Base-by-base conservation (phyloP, 2,113 vertebrate genomes). In the Atrichornis clamosus region DNA sequence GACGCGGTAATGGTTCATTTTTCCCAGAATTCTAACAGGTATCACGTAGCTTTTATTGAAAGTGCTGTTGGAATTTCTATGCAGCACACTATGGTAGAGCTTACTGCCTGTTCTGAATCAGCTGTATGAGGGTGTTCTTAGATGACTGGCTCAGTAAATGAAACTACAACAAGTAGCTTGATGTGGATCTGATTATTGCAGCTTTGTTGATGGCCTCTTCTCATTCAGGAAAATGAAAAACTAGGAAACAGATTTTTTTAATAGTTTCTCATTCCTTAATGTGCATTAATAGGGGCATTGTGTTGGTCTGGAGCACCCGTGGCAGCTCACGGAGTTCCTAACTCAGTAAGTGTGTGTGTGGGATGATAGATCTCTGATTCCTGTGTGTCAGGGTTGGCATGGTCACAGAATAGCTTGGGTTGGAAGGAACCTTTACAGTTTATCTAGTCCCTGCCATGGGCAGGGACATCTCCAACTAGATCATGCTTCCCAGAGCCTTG, bases 331-430 rank as follows among this genome's bases (percentile, higher is more conserved):
- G 2, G 13, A 24, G 30, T 58, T 94, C 59, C 30, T 74, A 33
- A 32, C n/a, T 70, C 3, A 17, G 3, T 74, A 53, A 33, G 10
- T 58, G 32, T 13, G 2, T 42, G 7, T 33, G 20, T 49, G 23
- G 8, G 7, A 5, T 67, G 46, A 13, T 77, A 35, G 39, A 46
- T 52, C 23, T 70, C 5, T 60, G 30, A 22, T 21, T 41, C 4
- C 13, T 55, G 3, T 6, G 3, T 2, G 0, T 58, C 9, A 37
- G 11, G 7, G 4, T 2, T 65, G 20, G 9, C 33, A 37, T 1
- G 5, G 20, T 50, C 18, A 7, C 37, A 52, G 15, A 74, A 28
- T 10, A 52, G 15, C 37, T 50, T 65, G 22, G 7, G 4, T 58
- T 44, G 37, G 44, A 81, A 58, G 33, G 33, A 65, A 16, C 15